phyloP scores from a whole-genome alignment of 1,140 invertebrate genomes.

The Drosophila auraria region DNA sequence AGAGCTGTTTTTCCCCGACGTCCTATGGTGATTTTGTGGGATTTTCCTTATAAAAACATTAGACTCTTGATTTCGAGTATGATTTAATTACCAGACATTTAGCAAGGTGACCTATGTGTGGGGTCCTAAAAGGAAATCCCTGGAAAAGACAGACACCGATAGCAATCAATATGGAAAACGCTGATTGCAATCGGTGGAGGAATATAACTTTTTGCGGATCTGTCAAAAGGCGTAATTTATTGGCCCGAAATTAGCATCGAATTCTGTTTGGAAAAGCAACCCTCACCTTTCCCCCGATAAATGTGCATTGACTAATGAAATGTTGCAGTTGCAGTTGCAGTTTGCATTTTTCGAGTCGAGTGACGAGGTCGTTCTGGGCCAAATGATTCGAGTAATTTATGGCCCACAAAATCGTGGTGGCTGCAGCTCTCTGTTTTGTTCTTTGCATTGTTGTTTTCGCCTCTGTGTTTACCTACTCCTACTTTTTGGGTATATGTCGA shows the following conservation, averaged over 20 bases:
- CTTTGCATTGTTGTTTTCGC: neutral
- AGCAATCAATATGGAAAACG: constrained; percentile 32
- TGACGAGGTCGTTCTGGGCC: constrained; percentile 79
- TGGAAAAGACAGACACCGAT: constrained; percentile 54
- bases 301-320: constrained; percentile 74
- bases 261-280: constrained; percentile 50
- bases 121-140: constrained; percentile 27
- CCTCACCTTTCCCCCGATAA: constrained; percentile 29
- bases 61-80: constrained; percentile 51
- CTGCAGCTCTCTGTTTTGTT: constrained; percentile 17
- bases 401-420: constrained; percentile 65
- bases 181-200: constrained; percentile 6
- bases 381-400: constrained; percentile 78
- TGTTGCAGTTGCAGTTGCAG: constrained; percentile 33
- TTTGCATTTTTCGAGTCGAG: constrained; percentile 37
- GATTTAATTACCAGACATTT: constrained; percentile 72
- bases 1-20: constrained; percentile 37
- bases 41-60: constrained; percentile 69
- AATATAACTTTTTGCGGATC: constrained; percentile 6
- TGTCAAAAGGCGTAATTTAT: constrained; percentile 79
- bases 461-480: constrained; percentile 35
- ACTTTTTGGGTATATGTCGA: constrained; percentile 37
- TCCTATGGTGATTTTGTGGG: constrained; percentile 73
- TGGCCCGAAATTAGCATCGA: constrained; percentile 73
- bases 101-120: constrained; percentile 48